Percentiles rank a stretch among this genome's conserved stretches.
Evolutionary conservation across 2,888 invertebrate species (phyloP).

Genomic region (Tridacna crocea): DNA sequence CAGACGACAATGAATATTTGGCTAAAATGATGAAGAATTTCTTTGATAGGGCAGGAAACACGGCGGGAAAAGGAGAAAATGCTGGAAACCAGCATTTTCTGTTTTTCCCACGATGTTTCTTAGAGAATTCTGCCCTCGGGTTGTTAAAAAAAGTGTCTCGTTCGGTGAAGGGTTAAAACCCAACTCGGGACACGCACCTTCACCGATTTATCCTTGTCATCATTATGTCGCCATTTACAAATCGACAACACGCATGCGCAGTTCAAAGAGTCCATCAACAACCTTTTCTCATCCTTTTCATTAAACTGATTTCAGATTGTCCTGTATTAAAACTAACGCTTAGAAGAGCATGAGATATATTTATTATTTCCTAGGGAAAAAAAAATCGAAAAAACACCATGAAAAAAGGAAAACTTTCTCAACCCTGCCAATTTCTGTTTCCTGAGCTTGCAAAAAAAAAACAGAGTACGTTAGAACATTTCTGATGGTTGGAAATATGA

Average conservation of each 20-base stretch:
- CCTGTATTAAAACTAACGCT: too few relatives aligned
- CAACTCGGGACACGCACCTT: constrained; percentile 22
- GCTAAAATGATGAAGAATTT: too few relatives aligned
- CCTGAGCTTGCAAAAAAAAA: too few relatives aligned
- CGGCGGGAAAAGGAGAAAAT: too few relatives aligned
- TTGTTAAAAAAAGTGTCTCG: neutral
- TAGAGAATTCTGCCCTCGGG: neutral
- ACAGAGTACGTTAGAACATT: too few relatives aligned
- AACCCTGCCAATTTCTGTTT: too few relatives aligned
- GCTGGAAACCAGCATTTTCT: neutral
- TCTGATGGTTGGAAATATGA: too few relatives aligned
- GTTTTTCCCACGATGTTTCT: neutral
- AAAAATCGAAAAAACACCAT: too few relatives aligned
- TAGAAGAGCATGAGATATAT: too few relatives aligned
- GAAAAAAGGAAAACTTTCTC: too few relatives aligned
- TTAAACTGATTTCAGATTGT: neutral
- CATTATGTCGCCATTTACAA: neutral
- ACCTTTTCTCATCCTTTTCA: neutral
- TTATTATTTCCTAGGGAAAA: too few relatives aligned
- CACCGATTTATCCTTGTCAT: constrained; percentile 3
- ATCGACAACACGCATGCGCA: neutral
- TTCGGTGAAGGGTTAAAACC: constrained; percentile 6
- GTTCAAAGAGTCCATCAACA: neutral
- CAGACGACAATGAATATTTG: neutral
- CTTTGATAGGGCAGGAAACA: too few relatives aligned